These are phyloP conservation scores for Bettongia penicillata DNA, from an alignment of 2,113 vertebrate genomes.

Conservation along the genomic window DNA sequence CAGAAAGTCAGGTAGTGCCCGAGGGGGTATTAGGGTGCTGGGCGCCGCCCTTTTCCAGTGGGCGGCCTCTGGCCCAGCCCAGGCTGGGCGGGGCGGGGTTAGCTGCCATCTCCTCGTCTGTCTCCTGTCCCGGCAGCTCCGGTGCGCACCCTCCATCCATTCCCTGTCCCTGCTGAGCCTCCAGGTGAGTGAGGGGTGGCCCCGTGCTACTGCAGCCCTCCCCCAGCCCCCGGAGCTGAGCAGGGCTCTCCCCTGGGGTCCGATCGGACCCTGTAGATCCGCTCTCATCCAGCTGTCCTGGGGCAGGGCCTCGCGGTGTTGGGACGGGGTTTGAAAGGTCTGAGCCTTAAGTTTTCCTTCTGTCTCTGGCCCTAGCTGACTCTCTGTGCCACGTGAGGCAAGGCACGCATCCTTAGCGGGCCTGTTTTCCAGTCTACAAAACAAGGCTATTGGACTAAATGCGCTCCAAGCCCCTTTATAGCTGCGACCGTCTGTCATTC, in stretches of 20 bases:
- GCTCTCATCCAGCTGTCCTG: too few relatives aligned
- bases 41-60: too few relatives aligned
- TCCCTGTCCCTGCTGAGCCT: background rate
- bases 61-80: background rate
- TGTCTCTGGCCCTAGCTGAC: too few relatives aligned
- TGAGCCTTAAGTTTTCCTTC: background rate
- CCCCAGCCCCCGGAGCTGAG: background rate
- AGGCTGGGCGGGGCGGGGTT: background rate
- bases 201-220: background rate
- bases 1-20: too few relatives aligned
- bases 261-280: background rate
- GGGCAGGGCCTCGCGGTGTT: background rate
- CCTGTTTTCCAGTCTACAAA: too few relatives aligned
- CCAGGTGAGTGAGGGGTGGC: background rate
- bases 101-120: background rate
- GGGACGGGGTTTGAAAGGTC: background rate
- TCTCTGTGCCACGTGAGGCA: too few relatives aligned
- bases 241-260: background rate
- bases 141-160: background rate
- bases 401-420: too few relatives aligned
- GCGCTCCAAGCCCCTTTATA: background rate
- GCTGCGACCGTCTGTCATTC: background rate
- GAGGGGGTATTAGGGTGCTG: too few relatives aligned
- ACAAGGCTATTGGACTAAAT: too few relatives aligned
- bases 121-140: background rate